These are phyloP conservation scores for Cydia splendana DNA, from an alignment of 1,140 invertebrate genomes.

Conservation along the genomic window DNA sequence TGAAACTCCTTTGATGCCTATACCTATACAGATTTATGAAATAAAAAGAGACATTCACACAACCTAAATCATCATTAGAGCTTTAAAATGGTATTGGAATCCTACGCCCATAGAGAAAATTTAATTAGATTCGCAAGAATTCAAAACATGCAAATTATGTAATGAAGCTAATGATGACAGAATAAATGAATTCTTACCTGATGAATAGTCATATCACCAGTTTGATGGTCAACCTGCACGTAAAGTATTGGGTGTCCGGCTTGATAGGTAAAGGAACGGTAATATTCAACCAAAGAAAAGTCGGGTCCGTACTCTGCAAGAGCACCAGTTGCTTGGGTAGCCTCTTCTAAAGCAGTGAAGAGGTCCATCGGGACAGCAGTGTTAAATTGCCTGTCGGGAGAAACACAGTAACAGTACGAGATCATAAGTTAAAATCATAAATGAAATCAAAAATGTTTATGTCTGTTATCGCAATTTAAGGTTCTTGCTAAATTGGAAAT, in stretches of 20 bases:
- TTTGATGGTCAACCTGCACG: constrained; percentile 76
- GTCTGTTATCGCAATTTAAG: background rate
- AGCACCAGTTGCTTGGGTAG: constrained; percentile 53
- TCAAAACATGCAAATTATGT: too few relatives aligned
- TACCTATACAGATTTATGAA: background rate
- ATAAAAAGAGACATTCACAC: background rate
- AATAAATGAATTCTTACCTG: constrained; percentile 63
- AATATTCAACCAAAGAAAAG: constrained; percentile 70
- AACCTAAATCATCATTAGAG: too few relatives aligned
- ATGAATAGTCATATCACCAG: constrained; percentile 72
- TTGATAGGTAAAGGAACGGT: constrained; percentile 78
- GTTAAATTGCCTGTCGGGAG: constrained; percentile 53
- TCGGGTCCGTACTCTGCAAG: constrained; percentile 57
- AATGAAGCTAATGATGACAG: background rate
- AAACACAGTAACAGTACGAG: too few relatives aligned
- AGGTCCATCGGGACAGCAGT: constrained; percentile 84
- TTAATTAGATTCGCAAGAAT: too few relatives aligned
- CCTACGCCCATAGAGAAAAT: too few relatives aligned
- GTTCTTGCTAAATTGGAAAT: too few relatives aligned
- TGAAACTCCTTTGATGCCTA: too few relatives aligned
- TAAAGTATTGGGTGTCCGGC: constrained; percentile 76
- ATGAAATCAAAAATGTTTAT: too few relatives aligned
- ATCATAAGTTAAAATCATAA: too few relatives aligned
- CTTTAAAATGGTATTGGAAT: too few relatives aligned
- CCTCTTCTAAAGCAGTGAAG: constrained; percentile 82